A percentile compares a stretch with the other conserved stretches of the same genome.
Evolutionary conservation across 1,140 invertebrate species (phyloP).

Genomic region (Subanguina moxae): DNA sequence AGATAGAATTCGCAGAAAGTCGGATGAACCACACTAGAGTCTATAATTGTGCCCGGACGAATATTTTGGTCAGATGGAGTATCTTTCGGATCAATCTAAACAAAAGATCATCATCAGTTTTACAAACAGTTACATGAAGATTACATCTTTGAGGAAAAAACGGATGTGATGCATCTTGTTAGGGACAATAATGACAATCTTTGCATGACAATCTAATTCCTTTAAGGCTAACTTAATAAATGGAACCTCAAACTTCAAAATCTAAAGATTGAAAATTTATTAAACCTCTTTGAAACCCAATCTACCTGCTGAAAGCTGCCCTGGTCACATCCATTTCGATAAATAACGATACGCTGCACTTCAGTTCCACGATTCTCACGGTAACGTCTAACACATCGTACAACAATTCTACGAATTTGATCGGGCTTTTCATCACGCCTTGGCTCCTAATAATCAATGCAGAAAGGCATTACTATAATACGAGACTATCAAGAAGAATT

Average conservation of each 20-base stretch:
- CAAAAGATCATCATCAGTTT: not conserved
- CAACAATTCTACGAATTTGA: slow-evolving; percentile 5
- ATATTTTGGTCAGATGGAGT: slow-evolving; percentile 28
- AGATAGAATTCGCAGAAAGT: slow-evolving; percentile 35
- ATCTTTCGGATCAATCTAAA: not conserved
- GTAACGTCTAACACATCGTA: slow-evolving; percentile 4
- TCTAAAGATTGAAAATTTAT: slow-evolving; percentile 2
- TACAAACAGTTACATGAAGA: not conserved
- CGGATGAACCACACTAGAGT: slow-evolving; percentile 39
- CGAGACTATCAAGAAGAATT: not conserved
- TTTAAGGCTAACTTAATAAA: slow-evolving; percentile 14
- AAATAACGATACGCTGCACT: slow-evolving; percentile 9
- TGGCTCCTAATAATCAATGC: too few relatives aligned
- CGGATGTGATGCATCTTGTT: slow-evolving; percentile 19
- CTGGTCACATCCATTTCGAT: slow-evolving; percentile 17
- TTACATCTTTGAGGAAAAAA: slow-evolving; percentile 10
- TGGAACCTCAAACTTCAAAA: slow-evolving; percentile 9
- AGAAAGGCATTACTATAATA: not conserved
- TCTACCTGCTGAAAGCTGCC: slow-evolving; percentile 12
- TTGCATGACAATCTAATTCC: slow-evolving; percentile 11
- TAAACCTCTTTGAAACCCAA: not conserved
- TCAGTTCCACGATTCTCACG: slow-evolving; percentile 11
- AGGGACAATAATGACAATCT: slow-evolving; percentile 7
- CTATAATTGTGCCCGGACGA: slow-evolving; percentile 33
- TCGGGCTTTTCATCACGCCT: slow-evolving; percentile 14